These are phyloP conservation scores for Tetranychus piercei DNA, from an alignment of 2,888 invertebrate genomes.

Conservation along the genomic window DNA sequence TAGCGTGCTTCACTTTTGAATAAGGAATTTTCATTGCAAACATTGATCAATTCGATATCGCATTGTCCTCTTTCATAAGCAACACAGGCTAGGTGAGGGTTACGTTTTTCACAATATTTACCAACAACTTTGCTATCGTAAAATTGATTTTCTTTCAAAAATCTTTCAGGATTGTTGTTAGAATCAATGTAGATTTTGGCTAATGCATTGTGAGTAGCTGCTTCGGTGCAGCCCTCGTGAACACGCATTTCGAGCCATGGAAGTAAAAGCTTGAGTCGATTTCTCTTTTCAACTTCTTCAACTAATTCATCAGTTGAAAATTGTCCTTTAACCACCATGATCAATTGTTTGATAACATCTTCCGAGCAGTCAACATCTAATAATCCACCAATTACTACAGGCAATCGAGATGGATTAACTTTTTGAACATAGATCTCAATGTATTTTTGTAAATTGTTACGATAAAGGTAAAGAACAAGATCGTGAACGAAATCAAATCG, in stretches of 20 bases:
- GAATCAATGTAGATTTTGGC: conserved; percentile 99
- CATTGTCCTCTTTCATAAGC: conserved; percentile 97
- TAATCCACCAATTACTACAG: conserved; percentile 91
- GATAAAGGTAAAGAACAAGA: conserved; percentile 84
- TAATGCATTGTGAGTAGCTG: conserved; percentile 95
- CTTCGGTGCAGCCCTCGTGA: conserved; percentile 88
- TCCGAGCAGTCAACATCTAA: conserved; percentile 96
- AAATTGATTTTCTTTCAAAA: conserved; percentile 60
- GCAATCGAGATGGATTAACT: conserved; percentile 90
- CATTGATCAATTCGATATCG: conserved; percentile 90
- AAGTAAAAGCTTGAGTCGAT: conserved; percentile 73
- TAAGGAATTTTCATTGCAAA: conserved; percentile 97
- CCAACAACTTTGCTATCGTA: conserved; percentile 84
- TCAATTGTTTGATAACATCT: conserved; percentile 95
- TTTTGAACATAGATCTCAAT: conserved; percentile 99
- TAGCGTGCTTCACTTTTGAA: conserved; percentile 98
- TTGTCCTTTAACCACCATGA: conserved; percentile 88
- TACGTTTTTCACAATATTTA: conserved; percentile 97
- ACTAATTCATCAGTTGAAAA: conserved; percentile 97
- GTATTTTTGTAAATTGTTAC: conserved; percentile 95
- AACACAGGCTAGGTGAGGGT: conserved; percentile 95
- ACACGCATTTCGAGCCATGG: conserved; percentile 95
- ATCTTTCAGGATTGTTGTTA: conserved; percentile 95
- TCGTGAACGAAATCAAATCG: conserved; percentile 99
- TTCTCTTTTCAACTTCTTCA: conserved; percentile 76